Percentiles rank a stretch among this genome's conserved stretches.
Evolutionary conservation across 1,140 invertebrate genomes (phyloP).

Genomic region (Sinonovacula constricta): DNA sequence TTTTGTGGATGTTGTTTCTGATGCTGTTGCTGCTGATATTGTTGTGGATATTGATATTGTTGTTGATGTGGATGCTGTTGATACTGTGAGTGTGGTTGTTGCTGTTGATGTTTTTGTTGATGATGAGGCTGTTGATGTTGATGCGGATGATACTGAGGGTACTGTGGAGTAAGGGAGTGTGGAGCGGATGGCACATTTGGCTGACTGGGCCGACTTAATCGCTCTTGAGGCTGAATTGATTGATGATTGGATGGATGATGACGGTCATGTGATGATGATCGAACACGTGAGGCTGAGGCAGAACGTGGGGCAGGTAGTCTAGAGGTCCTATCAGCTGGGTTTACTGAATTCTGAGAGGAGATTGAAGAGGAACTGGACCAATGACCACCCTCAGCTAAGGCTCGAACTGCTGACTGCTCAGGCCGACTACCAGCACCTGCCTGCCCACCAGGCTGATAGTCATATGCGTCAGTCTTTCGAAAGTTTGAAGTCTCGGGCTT

Average conservation of each 20-base stretch:
- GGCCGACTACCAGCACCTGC: neutral
- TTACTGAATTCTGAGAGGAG: conserved; percentile 37
- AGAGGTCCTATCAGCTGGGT: neutral
- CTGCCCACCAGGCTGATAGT: conserved; percentile 17
- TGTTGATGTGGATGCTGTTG: no score
- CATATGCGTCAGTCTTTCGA: conserved; percentile 24
- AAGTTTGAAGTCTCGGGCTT: conserved; percentile 52
- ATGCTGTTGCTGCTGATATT: no score
- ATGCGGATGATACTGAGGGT: conserved; percentile 5
- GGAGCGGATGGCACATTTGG: neutral
- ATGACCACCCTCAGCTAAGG: conserved; percentile 37
- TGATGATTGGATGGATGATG: no score
- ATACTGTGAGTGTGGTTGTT: no score
- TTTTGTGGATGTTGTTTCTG: no score
- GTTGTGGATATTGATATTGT: no score
- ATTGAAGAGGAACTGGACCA: conserved; percentile 36
- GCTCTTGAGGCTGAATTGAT: no score
- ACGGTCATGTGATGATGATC: conserved; percentile 42
- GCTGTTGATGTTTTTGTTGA: no score
- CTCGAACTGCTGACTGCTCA: conserved; percentile 15
- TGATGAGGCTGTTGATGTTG: no score
- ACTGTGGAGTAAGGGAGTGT: conserved; percentile 2
- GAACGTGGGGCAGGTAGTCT: neutral
- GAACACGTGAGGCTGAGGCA: neutral
- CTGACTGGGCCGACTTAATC: no score